A percentile compares a stretch with the other conserved stretches of the same genome.
Evolutionary conservation across 2,888 invertebrate species (phyloP).

Genomic region (Phasia obesa): DNA sequence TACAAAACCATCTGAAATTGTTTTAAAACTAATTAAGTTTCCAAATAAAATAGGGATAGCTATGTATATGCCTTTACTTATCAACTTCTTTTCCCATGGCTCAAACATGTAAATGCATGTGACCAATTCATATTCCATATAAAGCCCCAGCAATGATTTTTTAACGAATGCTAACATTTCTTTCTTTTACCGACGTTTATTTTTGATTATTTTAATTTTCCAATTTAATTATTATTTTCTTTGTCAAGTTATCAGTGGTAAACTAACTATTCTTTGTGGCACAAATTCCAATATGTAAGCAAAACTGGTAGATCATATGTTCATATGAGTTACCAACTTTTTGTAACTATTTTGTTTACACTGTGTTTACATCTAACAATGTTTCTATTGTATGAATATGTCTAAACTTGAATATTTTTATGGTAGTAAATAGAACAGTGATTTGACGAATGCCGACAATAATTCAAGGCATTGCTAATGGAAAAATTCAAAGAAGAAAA

Average conservation of each 20-base stretch:
- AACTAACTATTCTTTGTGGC: neutral
- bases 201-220: neutral
- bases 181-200: neutral
- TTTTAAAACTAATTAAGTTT: neutral
- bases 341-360: too few relatives aligned
- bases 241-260: conserved; percentile 26
- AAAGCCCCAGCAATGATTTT: conserved; percentile 76
- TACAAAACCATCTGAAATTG: conserved; percentile 83
- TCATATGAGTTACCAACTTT: conserved; percentile 9
- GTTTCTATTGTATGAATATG: too few relatives aligned
- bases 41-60: neutral
- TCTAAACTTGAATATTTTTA: too few relatives aligned
- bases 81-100: conserved; percentile 83
- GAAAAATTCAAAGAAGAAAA: too few relatives aligned
- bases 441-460: too few relatives aligned
- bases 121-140: conserved; percentile 82
- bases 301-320: conserved; percentile 19
- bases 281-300: neutral
- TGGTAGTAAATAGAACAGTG: too few relatives aligned
- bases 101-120: conserved; percentile 83
- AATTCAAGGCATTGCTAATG: too few relatives aligned
- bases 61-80: conserved; percentile 76
- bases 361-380: too few relatives aligned
- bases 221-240: neutral
- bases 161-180: conserved; percentile 72